Base-by-base conservation (phyloP, 2,797 vertebrate genomes). In the Falco peregrinus region DNA sequence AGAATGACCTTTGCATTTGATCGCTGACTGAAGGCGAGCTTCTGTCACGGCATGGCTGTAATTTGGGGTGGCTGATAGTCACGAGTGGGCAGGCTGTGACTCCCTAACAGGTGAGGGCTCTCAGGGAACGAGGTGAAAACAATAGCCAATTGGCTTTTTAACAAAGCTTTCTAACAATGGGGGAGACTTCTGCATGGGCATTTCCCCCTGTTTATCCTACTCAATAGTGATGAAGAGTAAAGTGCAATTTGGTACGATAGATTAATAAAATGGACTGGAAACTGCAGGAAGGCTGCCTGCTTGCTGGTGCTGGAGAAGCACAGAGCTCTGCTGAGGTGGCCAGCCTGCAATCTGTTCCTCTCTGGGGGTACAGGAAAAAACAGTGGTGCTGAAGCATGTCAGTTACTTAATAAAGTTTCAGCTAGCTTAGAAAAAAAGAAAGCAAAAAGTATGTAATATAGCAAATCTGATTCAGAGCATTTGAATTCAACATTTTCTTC, bases 131-230 rank as follows among this genome's bases (percentile, higher is more conserved):
- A 91, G 93, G 84, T 65, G 11, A 8, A 56, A 90, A 77, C 31
- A 53, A 65, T 45, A 45, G 43, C 43, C 43, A 45, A 9, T 45
- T 45, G 18, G 45, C 45, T 45, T 45, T 45, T 45, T 19, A 45
- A 19, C 41, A 43, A 43, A 15, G 45, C 45, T 45, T 45, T 45
- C 8, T 19, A 45, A 45, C 45, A 45, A 45, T 45, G 45, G 17
- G 17, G 45, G 17, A 17, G 45, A 19, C 51, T 74, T 90, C 73
- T 74, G 68, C 75, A 14, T 37, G n/a, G 78, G 90, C 80, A 26
- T 57, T 91, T 97, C 94, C 50, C 94, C 54, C 91, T 94, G 18
- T 92, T 93, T 87, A 87, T 94, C 78, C 88, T 79, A 79, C 47
- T 70, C 87, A 70, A 17, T 69, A 70, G 82, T 86, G 22, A 71